These are phyloP conservation scores for Charina bottae DNA, from an alignment of 2,113 vertebrate species.

Conservation along the genomic window DNA sequence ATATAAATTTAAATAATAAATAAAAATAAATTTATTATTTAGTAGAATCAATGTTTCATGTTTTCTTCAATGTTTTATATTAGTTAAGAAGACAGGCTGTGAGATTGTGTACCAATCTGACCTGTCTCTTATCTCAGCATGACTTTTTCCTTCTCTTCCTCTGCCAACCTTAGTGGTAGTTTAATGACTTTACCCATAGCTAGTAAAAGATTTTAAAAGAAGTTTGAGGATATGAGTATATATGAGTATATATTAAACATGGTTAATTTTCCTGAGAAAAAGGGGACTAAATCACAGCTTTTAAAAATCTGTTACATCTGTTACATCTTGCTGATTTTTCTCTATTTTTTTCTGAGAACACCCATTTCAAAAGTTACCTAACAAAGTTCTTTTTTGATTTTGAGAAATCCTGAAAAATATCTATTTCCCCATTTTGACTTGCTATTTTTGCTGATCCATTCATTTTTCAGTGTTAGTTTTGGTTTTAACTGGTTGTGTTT, in stretches of 20 bases:
- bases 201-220: neutral
- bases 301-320: neutral
- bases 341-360: neutral
- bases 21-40: too few relatives aligned
- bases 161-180: neutral
- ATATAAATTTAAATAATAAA: too few relatives aligned
- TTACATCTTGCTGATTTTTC: neutral
- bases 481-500: neutral
- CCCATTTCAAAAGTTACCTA: neutral
- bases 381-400: neutral
- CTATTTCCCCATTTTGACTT: conserved; percentile 11
- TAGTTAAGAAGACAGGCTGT: neutral
- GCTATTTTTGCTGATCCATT: conserved; percentile 1
- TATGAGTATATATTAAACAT: neutral
- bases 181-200: neutral
- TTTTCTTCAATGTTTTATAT: neutral
- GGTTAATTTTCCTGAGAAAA: neutral
- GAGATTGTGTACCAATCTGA: neutral
- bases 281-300: neutral
- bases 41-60: neutral
- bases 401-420: conserved; percentile 7
- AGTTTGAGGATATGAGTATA: neutral
- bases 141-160: neutral
- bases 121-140: neutral
- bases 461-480: neutral